phyloP scores from a whole-genome alignment of 2,888 invertebrate genomes.

The Doris montereyensis region DNA sequence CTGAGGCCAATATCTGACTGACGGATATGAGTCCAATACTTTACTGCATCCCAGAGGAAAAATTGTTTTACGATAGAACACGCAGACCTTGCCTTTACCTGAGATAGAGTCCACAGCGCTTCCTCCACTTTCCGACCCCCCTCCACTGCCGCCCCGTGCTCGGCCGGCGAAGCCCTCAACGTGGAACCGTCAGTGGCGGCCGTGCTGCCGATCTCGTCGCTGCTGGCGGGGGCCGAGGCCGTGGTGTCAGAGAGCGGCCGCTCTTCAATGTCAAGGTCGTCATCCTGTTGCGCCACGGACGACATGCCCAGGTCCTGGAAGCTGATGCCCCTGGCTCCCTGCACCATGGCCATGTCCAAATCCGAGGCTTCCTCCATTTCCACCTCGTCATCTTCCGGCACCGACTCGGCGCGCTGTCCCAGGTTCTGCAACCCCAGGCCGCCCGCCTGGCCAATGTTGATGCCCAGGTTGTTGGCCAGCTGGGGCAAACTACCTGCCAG shows the following conservation, averaged over 20 bases:
- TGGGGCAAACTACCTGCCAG: slow-evolving; percentile 30
- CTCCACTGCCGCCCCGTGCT: slow-evolving; percentile 76
- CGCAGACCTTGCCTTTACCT: slow-evolving; percentile 74
- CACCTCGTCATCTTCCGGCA: not conserved
- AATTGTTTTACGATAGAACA: no score
- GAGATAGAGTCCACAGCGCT: slow-evolving; percentile 91
- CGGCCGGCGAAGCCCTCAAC: slow-evolving; percentile 86
- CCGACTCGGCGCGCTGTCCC: not conserved
- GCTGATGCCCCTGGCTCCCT: slow-evolving; percentile 42
- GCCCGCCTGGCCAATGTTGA: slow-evolving; percentile 24
- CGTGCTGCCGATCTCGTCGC: slow-evolving; percentile 91
- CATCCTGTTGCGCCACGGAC: slow-evolving; percentile 17
- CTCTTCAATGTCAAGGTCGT: slow-evolving; percentile 68
- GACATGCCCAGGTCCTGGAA: slow-evolving; percentile 45
- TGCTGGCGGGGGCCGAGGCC: slow-evolving; percentile 90
- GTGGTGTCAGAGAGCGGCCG: slow-evolving; percentile 86
- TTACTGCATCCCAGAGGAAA: no score
- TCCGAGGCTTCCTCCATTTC: slow-evolving; percentile 9
- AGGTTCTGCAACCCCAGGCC: slow-evolving; percentile 53
- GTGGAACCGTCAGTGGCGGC: slow-evolving; percentile 96
- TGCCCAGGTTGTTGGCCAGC: slow-evolving; percentile 39
- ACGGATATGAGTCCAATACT: no score
- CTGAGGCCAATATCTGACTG: no score
- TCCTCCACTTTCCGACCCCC: slow-evolving; percentile 84
- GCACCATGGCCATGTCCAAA: not conserved